Evolutionary conservation across 2,113 vertebrate genomes (phyloP).

Genomic region (Gopherus evgoodei): DNA sequence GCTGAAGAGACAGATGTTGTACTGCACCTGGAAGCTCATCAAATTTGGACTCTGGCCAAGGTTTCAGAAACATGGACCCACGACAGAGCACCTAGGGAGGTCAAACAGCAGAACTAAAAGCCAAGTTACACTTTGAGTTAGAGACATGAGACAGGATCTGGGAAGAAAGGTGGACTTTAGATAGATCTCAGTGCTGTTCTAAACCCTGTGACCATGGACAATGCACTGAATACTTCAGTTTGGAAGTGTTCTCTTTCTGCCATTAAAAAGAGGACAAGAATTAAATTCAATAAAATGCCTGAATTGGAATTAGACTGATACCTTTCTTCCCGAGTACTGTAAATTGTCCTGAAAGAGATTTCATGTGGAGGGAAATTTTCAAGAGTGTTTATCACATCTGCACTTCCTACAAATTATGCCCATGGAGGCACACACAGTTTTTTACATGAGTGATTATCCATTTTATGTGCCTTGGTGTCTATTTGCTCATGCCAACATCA

Average conservation of each 20-base stretch:
- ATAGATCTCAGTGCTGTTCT: neutral
- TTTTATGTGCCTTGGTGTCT: neutral
- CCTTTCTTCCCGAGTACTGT: neutral
- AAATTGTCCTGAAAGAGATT: neutral
- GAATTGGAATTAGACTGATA: neutral
- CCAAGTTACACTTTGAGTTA: neutral
- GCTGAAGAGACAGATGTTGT: fast-evolving
- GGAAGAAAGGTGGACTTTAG: neutral
- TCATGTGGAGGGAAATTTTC: neutral
- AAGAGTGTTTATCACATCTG: neutral
- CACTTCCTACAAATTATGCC: neutral
- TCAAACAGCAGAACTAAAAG: neutral
- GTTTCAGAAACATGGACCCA: neutral
- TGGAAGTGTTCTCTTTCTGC: neutral
- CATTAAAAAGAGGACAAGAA: neutral
- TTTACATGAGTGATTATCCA: neutral
- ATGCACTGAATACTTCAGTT: neutral
- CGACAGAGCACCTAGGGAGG: neutral
- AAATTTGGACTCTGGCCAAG: neutral
- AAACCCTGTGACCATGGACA: neutral
- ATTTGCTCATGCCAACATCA: neutral
- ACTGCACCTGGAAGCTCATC: neutral
- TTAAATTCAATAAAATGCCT: neutral
- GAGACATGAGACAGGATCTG: neutral
- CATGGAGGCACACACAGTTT: neutral